Base-by-base conservation (phyloP, 2,113 vertebrate genomes). In the Catharus bicknelli region DNA sequence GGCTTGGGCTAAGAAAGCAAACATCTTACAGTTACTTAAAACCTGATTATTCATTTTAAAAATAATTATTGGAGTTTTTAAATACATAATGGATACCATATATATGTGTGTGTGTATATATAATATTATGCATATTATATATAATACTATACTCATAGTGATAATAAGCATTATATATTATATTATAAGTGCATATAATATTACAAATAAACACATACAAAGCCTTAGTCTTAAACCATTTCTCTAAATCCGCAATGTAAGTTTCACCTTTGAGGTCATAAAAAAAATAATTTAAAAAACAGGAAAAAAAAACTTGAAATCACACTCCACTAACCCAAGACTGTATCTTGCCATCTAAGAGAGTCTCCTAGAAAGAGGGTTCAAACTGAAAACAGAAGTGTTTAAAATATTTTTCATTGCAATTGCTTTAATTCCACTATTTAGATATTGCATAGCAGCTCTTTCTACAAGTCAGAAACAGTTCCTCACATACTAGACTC, bases 1-100 rank as follows among this genome's bases (percentile, higher is more conserved):
- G 98, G 98, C 93, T 99, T 99, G 84, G 98, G 98, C 99, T 99
- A 95, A 79, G 85, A 96, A 95, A 95, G 16, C 58, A 93, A 91
- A 87, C 25, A 90, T 66, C 45, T 67, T 88, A 72, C 53, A 72
- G 74, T 74, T 87, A 95, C 45, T 89, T 95, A 86, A 94, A 86
- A 96, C 53, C 10, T 63, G 25, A n/a, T 13, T 1, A 53, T n/a
- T 61, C 43, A 48, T 48, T 74, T 57, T 9, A 7, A 79, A 84
- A 83, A 54, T 8, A 74, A n/a, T 36, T 55, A 5, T 22, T 59
- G 14, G 70, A 48, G 0, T 1, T 29, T 48, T 79, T 73, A 68
- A 21, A 73, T 25, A 55, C 8, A 40, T 47, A 59, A 50, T 29
- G 1, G 7, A 55, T 57, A 34, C 18, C 27, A n/a, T 43, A 18